Base-by-base conservation (phyloP, 2,113 vertebrate genomes). In the Regulus satrapa region DNA sequence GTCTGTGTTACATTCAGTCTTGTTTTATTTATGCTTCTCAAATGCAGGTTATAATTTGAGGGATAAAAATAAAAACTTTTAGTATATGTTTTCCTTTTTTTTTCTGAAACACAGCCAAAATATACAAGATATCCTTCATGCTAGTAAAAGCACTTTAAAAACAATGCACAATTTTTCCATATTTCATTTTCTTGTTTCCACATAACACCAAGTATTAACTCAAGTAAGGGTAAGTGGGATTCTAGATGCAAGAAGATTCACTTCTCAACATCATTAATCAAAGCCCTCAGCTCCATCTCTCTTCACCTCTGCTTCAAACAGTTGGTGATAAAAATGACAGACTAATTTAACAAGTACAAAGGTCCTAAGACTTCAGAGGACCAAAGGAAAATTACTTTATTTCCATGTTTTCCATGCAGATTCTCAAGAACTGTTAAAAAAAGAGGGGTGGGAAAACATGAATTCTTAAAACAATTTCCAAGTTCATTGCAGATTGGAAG, bases 31-130 rank as follows among this genome's bases (percentile, higher is more conserved):
- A 85, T 7, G 36, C 85, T 96, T 93, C 88, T 93, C 81, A 93
- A 96, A 92, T 59, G 38, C 56, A 96, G 72, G 48, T 82, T 91
- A 67, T 49, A 97, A 98, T 98, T 73, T 95, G 49, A 96, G 77
- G 48, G 91, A 94, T 96, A 96, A 96, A 98, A 97, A 96, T 94
- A 96, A 93, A 92, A 93, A 29, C 26, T 55, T 87, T 31, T 34
- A 45, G 38, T 64, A 66, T 85, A 95, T 56, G 45, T 38, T 92
- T 82, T 59, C 4, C 4, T 73, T 91, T 86, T 91, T 92, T 79
- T 48, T 85, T 34, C 40, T 63, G 45, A 56, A 92, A 71, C 21
- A 74, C 26, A 32, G n/a, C 49, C 77, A 89, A 95, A 93, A 67
- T 66, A 46, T 25, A 66, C 26, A 67, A 85, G 4, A 34, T 46